Conservation (phyloP, 2,797 vertebrate species). For the Pelodytes ibericus region DNA sequence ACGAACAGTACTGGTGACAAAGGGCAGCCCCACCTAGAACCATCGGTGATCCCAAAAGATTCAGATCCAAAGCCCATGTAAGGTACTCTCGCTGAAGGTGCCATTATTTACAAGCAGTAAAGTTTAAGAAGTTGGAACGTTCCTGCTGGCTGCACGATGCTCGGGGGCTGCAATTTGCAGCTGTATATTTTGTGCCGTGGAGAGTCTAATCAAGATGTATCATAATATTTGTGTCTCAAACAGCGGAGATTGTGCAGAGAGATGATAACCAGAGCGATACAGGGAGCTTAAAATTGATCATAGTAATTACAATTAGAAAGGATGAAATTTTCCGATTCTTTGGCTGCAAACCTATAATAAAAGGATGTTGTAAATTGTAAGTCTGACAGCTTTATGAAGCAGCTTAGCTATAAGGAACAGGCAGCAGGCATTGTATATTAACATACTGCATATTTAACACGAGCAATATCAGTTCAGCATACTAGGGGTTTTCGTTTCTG, state of each 20-base stretch:
- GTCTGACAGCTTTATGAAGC: constrained; percentile 3
- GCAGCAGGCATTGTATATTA: constrained; percentile 16
- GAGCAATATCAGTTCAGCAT: no score
- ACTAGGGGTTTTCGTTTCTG: no score
- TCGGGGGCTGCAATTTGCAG: neutral
- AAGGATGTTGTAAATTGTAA: constrained; percentile 20
- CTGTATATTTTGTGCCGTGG: neutral
- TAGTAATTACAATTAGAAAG: constrained; percentile 31
- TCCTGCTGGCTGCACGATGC: no score
- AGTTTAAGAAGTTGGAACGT: no score
- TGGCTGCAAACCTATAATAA: constrained; percentile 21
- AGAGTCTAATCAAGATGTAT: neutral
- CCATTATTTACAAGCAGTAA: no score
- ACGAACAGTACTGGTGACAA: neutral
- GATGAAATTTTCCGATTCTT: neutral
- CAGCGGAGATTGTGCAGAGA: constrained; percentile 5
- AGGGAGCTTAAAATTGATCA: constrained; percentile 22
- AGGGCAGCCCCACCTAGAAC: neutral
- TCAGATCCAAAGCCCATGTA: neutral
- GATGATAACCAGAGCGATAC: constrained; percentile 7
- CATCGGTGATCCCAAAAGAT: neutral
- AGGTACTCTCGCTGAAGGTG: neutral
- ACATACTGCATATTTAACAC: constrained; percentile 5
- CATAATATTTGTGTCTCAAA: constrained; percentile 20
- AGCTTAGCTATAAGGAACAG: constrained; percentile 6